A percentile compares a stretch with the other conserved stretches of the same genome.
These are phyloP conservation scores for Limnodromus scolopaceus DNA, from an alignment of 2,797 vertebrate species.

Conservation along the genomic window DNA sequence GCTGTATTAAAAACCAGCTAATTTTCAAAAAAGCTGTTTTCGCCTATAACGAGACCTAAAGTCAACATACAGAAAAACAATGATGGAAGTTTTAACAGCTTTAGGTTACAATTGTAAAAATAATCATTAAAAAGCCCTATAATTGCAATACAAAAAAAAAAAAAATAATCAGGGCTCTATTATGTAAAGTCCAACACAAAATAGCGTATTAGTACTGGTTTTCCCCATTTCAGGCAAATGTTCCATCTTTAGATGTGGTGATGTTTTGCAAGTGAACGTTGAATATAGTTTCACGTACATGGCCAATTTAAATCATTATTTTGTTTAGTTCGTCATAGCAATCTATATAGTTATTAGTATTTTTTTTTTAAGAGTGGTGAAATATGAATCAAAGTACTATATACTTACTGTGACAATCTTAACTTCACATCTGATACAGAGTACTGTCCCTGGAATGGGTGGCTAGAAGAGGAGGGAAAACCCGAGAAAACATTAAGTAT, in stretches of 20 bases:
- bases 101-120: not conserved
- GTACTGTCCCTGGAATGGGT: slow-evolving; percentile 97
- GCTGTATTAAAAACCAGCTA: not conserved
- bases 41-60: not conserved
- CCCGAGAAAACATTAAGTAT: not conserved
- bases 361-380: too few species aligned
- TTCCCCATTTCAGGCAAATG: not conserved
- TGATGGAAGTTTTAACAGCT: not conserved
- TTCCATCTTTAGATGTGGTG: not conserved
- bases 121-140: not conserved
- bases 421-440: slow-evolving; percentile 94
- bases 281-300: not conserved
- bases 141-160: not conserved
- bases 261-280: not conserved
- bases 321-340: not conserved
- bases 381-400: not conserved
- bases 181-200: not conserved
- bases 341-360: not conserved
- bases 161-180: not conserved
- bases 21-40: not conserved
- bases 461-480: slow-evolving; percentile 77
- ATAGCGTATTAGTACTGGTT: not conserved
- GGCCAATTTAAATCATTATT: not conserved
- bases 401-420: slow-evolving; percentile 95
- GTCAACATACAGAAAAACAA: not conserved